Evolutionary conservation across 2,888 invertebrate species (phyloP).

Genomic region (Meganola albula): DNA sequence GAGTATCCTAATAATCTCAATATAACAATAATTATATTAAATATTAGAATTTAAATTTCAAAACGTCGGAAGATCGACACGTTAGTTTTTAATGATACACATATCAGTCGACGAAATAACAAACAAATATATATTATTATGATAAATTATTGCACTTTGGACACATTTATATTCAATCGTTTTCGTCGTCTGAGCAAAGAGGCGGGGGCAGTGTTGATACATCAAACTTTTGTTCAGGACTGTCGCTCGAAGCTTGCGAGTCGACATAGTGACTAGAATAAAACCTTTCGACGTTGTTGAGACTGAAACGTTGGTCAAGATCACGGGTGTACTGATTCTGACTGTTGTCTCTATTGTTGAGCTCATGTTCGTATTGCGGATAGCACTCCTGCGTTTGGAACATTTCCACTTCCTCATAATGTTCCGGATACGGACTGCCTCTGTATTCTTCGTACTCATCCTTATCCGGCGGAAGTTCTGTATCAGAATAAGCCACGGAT

Average conservation of each 20-base stretch:
- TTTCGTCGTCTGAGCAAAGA: conserved; percentile 85
- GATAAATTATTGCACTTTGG: conserved; percentile 26
- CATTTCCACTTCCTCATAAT: conserved; percentile 63
- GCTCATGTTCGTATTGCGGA: conserved; percentile 62
- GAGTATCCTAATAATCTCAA: conserved; percentile 54
- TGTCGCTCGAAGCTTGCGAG: conserved; percentile 80
- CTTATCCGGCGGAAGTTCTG: conserved; percentile 61
- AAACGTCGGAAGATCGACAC: conserved; percentile 38
- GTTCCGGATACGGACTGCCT: conserved; percentile 68
- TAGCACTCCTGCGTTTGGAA: conserved; percentile 70
- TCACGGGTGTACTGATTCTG: conserved; percentile 56
- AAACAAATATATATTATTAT: conserved; percentile 40
- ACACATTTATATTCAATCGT: conserved; percentile 54
- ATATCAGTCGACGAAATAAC: conserved; percentile 35
- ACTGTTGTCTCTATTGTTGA: conserved; percentile 35
- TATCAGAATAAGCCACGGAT: conserved; percentile 66
- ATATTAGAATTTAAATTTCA: conserved; percentile 52
- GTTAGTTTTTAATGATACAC: too few relatives aligned
- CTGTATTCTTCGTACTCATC: conserved; percentile 67
- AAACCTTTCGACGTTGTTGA: conserved; percentile 69
- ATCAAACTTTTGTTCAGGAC: conserved; percentile 85
- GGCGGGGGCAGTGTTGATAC: conserved; percentile 88
- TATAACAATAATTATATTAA: conserved; percentile 59
- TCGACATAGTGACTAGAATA: conserved; percentile 76
- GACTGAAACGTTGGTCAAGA: conserved; percentile 68